These are phyloP conservation scores for Venusia cambrica DNA, from an alignment of 2,888 invertebrate species.

Conservation along the genomic window DNA sequence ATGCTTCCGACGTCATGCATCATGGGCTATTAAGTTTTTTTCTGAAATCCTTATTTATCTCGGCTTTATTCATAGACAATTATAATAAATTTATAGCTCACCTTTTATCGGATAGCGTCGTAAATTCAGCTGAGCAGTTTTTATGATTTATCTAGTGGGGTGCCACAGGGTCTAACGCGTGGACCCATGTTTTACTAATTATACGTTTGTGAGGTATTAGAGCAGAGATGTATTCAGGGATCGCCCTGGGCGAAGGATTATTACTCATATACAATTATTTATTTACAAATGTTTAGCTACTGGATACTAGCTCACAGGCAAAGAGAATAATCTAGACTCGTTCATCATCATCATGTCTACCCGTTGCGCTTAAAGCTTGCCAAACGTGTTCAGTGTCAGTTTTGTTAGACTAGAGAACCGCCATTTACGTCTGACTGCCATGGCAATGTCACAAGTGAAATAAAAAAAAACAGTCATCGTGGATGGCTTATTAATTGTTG, in stretches of 20 bases:
- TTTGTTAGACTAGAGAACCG: no score
- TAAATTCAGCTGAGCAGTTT: slow-evolving; percentile 26
- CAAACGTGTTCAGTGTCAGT: no score
- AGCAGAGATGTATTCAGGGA: slow-evolving; percentile 24
- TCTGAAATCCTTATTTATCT: slow-evolving; percentile 15
- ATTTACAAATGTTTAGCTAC: no score
- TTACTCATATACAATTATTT: no score
- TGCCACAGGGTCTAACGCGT: slow-evolving; percentile 31
- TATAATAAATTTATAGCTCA: slow-evolving; percentile 30
- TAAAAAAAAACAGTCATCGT: no score
- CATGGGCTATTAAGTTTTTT: slow-evolving; percentile 15
- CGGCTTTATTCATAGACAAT: slow-evolving; percentile 23
- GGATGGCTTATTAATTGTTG: no score
- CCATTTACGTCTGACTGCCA: no score
- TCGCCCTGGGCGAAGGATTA: neutral
- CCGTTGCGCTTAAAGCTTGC: no score
- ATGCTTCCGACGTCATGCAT: slow-evolving; percentile 21
- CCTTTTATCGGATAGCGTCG: slow-evolving; percentile 31
- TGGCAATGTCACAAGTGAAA: no score
- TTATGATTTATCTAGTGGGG: slow-evolving; percentile 32
- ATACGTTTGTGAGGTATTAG: slow-evolving; percentile 13
- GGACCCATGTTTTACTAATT: slow-evolving; percentile 26
- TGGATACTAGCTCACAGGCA: no score
- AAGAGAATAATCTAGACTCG: no score
- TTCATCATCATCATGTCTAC: no score